These are phyloP conservation scores for Hyles lineata DNA, from an alignment of 2,888 invertebrate species.

Conservation along the genomic window DNA sequence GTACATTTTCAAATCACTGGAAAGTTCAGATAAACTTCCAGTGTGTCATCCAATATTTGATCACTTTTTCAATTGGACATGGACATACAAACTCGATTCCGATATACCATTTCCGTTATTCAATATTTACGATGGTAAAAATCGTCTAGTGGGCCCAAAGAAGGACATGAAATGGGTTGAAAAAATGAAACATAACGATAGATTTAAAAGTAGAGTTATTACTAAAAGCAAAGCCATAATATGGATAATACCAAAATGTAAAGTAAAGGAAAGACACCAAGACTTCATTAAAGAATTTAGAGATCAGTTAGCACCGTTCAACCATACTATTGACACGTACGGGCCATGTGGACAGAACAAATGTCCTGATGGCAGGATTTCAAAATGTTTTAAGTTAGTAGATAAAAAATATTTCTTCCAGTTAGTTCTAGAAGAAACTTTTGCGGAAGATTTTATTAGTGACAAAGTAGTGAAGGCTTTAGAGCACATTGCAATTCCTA, in stretches of 20 bases:
- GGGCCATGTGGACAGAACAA: constrained; percentile 65
- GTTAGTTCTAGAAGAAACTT: constrained; percentile 67
- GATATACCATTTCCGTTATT: constrained; percentile 69
- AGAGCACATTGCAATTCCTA: constrained; percentile 63
- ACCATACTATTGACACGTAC: constrained; percentile 63
- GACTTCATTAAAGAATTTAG: constrained; percentile 60
- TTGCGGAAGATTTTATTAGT: constrained; percentile 65
- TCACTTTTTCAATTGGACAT: constrained; percentile 76
- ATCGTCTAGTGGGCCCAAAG: constrained; percentile 62
- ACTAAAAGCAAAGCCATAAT: constrained; percentile 66
- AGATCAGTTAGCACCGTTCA: constrained; percentile 62
- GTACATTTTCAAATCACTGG: constrained; percentile 70
- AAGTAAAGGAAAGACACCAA: constrained; percentile 56
- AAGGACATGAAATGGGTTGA: constrained; percentile 56
- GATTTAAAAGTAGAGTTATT: constrained; percentile 44
- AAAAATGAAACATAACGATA: constrained; percentile 52
- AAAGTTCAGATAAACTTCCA: constrained; percentile 61
- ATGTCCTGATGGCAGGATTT: constrained; percentile 55
- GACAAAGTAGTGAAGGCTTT: constrained; percentile 63
- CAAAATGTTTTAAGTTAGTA: constrained; percentile 62
- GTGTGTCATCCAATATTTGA: constrained; percentile 65
- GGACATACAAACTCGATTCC: constrained; percentile 75
- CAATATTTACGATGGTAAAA: constrained; percentile 54
- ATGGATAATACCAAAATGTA: constrained; percentile 66
- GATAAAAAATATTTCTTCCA: constrained; percentile 69